Evolutionary conservation across 1,140 invertebrate genomes (phyloP).

Genomic region (Drosophila burlai): DNA sequence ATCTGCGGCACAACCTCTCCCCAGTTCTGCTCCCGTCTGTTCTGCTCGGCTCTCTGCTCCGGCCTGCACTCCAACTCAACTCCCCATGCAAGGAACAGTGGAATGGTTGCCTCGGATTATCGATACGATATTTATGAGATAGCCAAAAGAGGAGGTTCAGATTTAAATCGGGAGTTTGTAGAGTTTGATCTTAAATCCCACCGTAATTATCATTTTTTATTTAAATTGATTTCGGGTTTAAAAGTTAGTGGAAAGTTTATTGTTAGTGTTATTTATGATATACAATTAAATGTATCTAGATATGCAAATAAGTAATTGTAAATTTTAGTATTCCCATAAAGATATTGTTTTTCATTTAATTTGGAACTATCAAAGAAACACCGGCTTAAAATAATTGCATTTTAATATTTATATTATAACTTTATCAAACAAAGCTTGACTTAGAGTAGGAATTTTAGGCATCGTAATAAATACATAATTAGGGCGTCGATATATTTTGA

Average conservation of each 20-base stretch:
- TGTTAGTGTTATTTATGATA: not conserved
- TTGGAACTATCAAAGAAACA: not conserved
- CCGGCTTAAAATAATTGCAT: too few species aligned
- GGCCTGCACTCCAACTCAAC: conserved; percentile 37
- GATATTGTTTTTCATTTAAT: not conserved
- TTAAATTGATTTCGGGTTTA: not conserved
- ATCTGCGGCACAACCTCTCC: conserved; percentile 33
- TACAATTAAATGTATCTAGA: not conserved
- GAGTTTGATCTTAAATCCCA: not conserved
- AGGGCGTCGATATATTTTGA: too few species aligned
- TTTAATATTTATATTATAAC: too few species aligned
- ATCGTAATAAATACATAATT: too few species aligned
- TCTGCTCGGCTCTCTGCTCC: conserved; percentile 17
- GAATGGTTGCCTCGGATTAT: conserved; percentile 1
- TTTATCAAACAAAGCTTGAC: too few species aligned
- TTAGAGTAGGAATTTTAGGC: too few species aligned
- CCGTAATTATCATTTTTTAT: not conserved
- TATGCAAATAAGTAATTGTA: not conserved
- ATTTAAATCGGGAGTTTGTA: not conserved
- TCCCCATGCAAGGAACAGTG: conserved; percentile 37
- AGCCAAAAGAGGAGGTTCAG: not conserved
- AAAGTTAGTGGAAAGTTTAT: not conserved
- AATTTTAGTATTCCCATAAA: not conserved
- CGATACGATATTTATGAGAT: not conserved
- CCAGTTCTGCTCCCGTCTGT: conserved; percentile 7